Base-by-base conservation (phyloP, 2,797 vertebrate species). In the Podarcis lilfordi region DNA sequence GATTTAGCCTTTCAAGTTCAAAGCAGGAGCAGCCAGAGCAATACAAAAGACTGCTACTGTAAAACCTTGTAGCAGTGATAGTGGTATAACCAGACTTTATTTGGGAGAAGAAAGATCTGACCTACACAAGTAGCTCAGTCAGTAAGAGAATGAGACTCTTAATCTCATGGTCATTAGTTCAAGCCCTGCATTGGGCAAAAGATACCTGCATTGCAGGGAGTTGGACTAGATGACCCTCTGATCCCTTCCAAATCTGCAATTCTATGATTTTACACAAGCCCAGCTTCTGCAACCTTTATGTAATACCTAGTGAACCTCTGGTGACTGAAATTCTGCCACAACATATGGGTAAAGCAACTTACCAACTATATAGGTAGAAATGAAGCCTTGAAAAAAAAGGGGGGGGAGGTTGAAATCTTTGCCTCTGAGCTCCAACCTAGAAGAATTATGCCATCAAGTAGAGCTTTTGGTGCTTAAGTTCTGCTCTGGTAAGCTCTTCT, bases 401-500 rank as follows among this genome's bases (percentile, higher is more conserved):
- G 2, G 29, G 9, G 37, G 40, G n/a, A n/a, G n/a, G 19, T 40
- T 43, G 29, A n/a, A 50, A 50, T 6, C 6, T 72, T 13, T 23
- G 55, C 17, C 9, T 35, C 59, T 71, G 21, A 45, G 25, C 59
- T 40, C 17, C 72, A 64, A 84, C 88, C 32, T 68, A 75, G 21
- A 87, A 45, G 19, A 88, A 55, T 2, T 84, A 55, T 55, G 50
- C 2, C 0, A 45, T 71, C 3, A 10, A 0, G 2, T 21, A 27
- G 2, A 1, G 29, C 29, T 74, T 68, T 74, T 72, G 45, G 91
- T 83, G 23, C 29, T 27, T 1, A 0, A 1, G 1, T 69, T 88
- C 72, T 87, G 23, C 43, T 89, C 79, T 84, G 84, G 50, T 23
- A 2, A 72, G 27, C 81, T 83, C 13, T 75, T 19, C 76, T 84